phyloP scores from a whole-genome alignment of 2,888 invertebrate genomes.

The Diarsia mendica region DNA sequence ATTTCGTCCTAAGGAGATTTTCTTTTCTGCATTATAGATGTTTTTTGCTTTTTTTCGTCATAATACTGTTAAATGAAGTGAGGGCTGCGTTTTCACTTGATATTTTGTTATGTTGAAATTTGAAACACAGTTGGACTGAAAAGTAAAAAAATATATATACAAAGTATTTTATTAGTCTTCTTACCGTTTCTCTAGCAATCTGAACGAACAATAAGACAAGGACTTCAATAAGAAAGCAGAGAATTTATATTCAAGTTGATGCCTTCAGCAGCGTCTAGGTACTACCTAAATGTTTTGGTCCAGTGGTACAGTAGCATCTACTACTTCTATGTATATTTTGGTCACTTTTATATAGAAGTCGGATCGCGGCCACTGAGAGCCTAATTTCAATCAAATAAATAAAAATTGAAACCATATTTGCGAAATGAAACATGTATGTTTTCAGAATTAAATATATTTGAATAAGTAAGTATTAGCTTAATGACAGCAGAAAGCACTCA shows the following conservation, averaged over 20 bases:
- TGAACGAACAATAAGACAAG: neutral
- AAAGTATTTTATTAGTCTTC: neutral
- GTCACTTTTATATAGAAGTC: neutral
- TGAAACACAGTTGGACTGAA: neutral
- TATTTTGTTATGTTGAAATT: neutral
- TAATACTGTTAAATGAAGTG: neutral
- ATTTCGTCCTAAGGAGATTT: conserved; percentile 18
- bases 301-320: neutral
- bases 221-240: neutral
- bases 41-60: conserved; percentile 5
- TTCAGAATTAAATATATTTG: neutral
- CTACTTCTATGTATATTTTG: no score
- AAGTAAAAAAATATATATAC: neutral
- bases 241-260: neutral
- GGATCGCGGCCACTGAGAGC: neutral
- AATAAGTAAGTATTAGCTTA: neutral
- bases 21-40: neutral
- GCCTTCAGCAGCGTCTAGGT: neutral
- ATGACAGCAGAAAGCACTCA: neutral
- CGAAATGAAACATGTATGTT: neutral
- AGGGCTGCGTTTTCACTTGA: neutral
- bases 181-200: neutral
- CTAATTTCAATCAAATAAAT: neutral
- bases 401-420: neutral
- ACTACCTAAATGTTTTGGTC: neutral